A percentile compares a stretch with the other conserved stretches of the same genome.
These are phyloP conservation scores for Cancer borealis DNA, from an alignment of 2,888 invertebrate genomes.

Conservation along the genomic window DNA sequence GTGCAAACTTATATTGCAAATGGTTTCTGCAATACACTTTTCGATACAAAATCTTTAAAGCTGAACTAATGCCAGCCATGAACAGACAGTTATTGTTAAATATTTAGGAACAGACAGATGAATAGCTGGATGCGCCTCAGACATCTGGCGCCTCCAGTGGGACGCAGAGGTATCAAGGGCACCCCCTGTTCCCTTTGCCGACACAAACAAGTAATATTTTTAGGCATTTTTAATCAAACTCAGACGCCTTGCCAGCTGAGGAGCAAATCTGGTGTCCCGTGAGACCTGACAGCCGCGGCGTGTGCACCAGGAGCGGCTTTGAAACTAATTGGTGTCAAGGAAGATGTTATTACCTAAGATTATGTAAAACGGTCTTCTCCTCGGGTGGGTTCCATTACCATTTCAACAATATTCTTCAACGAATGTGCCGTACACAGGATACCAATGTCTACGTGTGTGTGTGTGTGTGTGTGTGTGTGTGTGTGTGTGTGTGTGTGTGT, in stretches of 20 bases:
- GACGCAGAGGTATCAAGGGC: neutral
- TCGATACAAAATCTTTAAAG: neutral
- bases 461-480: neutral
- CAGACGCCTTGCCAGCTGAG: neutral
- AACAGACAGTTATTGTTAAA: neutral
- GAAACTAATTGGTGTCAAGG: constrained; percentile 7
- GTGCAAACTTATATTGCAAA: neutral
- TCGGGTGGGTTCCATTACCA: neutral
- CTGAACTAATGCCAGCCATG: neutral
- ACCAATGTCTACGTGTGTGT: neutral
- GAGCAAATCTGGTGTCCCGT: neutral
- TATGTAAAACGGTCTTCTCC: neutral
- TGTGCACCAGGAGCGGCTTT: neutral
- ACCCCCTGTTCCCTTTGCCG: neutral
- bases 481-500: constrained; percentile 1
- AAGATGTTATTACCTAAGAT: constrained; percentile 9
- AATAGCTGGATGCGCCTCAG: neutral
- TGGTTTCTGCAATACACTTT: neutral
- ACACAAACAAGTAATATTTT: neutral
- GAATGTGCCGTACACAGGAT: neutral
- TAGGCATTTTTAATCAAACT: neutral
- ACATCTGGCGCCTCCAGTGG: neutral
- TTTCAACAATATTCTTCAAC: neutral
- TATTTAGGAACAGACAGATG: neutral
- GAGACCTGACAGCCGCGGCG: neutral